Base-by-base conservation (phyloP, 64 coral and sea anemone species). In the Catalaphyllia jardinei region DNA sequence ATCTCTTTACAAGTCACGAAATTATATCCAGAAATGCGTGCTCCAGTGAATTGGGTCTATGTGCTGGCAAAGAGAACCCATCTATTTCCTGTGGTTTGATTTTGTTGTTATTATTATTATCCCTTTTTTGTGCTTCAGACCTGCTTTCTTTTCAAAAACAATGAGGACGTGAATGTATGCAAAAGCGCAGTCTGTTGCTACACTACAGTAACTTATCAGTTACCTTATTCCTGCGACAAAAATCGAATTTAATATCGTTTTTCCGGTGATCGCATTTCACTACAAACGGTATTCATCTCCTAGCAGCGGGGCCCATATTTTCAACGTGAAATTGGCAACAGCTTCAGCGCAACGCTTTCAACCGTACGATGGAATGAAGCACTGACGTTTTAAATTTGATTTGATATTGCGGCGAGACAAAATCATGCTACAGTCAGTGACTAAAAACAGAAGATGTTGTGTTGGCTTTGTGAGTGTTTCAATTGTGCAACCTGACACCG, bases 191-290 rank as follows among this genome's bases (percentile, higher is more conserved):
- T 24, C 62, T 71, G 81, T 25, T 42, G 63, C 73, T 55, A 10
- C 20, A 69, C 22, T 1, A 24, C 65, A 69, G 20, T 7, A 14
- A 14, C 62, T 52, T 24, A 71, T 69, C 24, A 29, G 28, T 83
- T 67, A 71, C 30, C 33, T 85, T 49, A 64, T 84, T 84, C 62
- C 62, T 51, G 63, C 42, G 42, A 17, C 62, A 12, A 64, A 85
- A 85, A 71, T 85, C 62, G 64, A 69, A 52, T 85, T 35, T 35
- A 35, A 35, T 85, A 85, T 42, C 33, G 63, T 9, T 85, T 51
- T 85, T 85, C 81, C 81, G 81, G 81, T 71, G 81, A 85, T 85
- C 81, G 16, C 49, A 50, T 85, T 85, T 85, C 81, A 49, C 62
- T 35, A 51, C 35, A 52, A 85, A 67, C 62, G 63, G 76, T 38